Conservation (phyloP, 2,888 invertebrate genomes). For the Drosophila flavopinicola region DNA sequence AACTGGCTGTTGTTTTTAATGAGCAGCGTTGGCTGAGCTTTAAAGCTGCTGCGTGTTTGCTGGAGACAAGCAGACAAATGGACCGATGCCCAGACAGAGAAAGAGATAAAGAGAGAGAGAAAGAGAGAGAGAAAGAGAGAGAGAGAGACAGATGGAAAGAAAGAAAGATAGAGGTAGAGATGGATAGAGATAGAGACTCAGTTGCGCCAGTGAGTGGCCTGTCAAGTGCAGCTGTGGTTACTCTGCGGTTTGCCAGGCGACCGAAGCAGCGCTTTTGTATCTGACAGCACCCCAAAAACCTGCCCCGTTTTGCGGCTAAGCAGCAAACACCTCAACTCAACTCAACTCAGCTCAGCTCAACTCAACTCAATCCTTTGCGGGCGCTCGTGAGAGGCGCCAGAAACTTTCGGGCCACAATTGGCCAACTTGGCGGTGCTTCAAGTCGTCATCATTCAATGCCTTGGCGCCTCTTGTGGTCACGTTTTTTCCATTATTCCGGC, state of each 20-base stretch:
- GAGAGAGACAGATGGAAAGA: neutral
- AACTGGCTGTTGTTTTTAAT: slow-evolving; percentile 68
- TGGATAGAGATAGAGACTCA: slow-evolving; percentile 6
- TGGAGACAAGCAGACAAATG: slow-evolving; percentile 9
- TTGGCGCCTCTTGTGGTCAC: slow-evolving; percentile 68
- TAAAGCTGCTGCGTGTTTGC: slow-evolving; percentile 52
- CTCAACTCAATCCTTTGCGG: slow-evolving; percentile 40
- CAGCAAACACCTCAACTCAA: slow-evolving; percentile 38
- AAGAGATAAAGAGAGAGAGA: neutral
- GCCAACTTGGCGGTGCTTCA: slow-evolving; percentile 43
- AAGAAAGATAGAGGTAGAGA: neutral
- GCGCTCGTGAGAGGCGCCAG: slow-evolving; percentile 13
- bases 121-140: neutral
- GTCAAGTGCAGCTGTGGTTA: slow-evolving; percentile 62
- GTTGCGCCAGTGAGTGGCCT: slow-evolving; percentile 42
- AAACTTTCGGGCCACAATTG: slow-evolving; percentile 51
- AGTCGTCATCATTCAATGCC: slow-evolving; percentile 58
- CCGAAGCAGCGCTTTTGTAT: slow-evolving; percentile 50
- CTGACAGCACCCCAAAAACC: slow-evolving; percentile 20
- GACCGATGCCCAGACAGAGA: neutral
- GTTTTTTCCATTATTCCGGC: slow-evolving; percentile 70
- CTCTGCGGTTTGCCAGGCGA: slow-evolving; percentile 51
- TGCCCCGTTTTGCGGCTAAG: slow-evolving; percentile 16
- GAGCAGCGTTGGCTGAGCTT: slow-evolving; percentile 53
- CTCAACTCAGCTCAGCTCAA: slow-evolving; percentile 36